Evolutionary conservation across 2,888 invertebrate species (phyloP).

Genomic region (Rhodophaea formosa): DNA sequence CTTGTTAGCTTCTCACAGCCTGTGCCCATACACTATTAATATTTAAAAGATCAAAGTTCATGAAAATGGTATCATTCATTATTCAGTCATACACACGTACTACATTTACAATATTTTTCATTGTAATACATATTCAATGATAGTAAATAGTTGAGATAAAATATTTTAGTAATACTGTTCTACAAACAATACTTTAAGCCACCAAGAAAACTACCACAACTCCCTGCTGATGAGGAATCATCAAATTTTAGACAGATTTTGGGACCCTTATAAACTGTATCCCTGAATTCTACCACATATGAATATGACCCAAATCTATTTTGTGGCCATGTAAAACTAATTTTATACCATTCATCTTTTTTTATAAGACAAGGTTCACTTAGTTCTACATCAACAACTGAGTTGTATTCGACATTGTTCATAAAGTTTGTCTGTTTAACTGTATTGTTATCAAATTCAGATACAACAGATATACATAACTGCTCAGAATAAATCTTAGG

Average conservation of each 20-base stretch:
- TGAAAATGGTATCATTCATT: too few relatives aligned
- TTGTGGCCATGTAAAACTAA: slow-evolving; percentile 65
- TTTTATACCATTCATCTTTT: slow-evolving; percentile 69
- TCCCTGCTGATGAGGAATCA: slow-evolving; percentile 51
- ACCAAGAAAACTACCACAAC: slow-evolving; percentile 66
- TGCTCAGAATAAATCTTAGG: slow-evolving; percentile 64
- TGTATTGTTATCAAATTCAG: slow-evolving; percentile 60
- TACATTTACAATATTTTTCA: not conserved
- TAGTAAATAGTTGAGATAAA: not conserved
- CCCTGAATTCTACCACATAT: slow-evolving; percentile 68
- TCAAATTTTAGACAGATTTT: slow-evolving; percentile 69
- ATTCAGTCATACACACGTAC: too few relatives aligned
- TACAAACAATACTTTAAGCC: slow-evolving; percentile 71
- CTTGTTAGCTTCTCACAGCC: too few relatives aligned
- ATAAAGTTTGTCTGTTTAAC: slow-evolving; percentile 59
- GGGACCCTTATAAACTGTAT: slow-evolving; percentile 51
- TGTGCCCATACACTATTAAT: too few relatives aligned
- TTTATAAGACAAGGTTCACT: slow-evolving; percentile 65
- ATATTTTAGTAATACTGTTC: not conserved
- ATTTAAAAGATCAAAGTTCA: too few relatives aligned
- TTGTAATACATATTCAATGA: not conserved
- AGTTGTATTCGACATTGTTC: slow-evolving; percentile 67
- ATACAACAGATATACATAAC: slow-evolving; percentile 56
- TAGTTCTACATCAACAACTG: slow-evolving; percentile 64
- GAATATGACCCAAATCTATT: slow-evolving; percentile 52